Evolutionary conservation across 2,113 vertebrate genomes (phyloP).

Genomic region (Pterocles gutturalis): DNA sequence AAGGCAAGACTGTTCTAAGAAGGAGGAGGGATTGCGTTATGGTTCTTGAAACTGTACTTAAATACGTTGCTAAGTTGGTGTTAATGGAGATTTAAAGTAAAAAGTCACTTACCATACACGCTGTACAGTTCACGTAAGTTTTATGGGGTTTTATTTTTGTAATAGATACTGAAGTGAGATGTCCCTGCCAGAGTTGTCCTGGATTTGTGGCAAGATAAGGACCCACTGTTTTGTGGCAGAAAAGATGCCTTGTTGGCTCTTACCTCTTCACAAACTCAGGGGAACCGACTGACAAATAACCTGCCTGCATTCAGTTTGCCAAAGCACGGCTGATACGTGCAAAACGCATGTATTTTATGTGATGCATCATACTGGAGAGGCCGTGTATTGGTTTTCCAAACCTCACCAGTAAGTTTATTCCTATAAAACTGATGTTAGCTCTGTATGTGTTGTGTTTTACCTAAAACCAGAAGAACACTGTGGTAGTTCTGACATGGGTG

Average conservation of each 20-base stretch:
- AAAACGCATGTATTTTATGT: too few relatives aligned
- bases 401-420: background rate
- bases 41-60: background rate
- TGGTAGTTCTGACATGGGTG: background rate
- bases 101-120: background rate
- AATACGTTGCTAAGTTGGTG: background rate
- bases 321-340: background rate
- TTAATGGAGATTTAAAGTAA: background rate
- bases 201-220: background rate
- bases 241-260: background rate
- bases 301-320: background rate
- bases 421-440: background rate
- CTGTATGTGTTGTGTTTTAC: background rate
- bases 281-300: background rate
- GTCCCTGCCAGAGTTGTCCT: background rate
- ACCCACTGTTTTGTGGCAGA: background rate
- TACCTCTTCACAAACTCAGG: background rate
- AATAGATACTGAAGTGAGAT: background rate
- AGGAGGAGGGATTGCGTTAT: background rate
- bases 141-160: background rate
- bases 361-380: background rate
- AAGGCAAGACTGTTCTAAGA: background rate
- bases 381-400: background rate
- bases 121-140: background rate
- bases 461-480: accelerated